phyloP scores from a whole-genome alignment of 2,113 vertebrate species.

The Symphodus melops region DNA sequence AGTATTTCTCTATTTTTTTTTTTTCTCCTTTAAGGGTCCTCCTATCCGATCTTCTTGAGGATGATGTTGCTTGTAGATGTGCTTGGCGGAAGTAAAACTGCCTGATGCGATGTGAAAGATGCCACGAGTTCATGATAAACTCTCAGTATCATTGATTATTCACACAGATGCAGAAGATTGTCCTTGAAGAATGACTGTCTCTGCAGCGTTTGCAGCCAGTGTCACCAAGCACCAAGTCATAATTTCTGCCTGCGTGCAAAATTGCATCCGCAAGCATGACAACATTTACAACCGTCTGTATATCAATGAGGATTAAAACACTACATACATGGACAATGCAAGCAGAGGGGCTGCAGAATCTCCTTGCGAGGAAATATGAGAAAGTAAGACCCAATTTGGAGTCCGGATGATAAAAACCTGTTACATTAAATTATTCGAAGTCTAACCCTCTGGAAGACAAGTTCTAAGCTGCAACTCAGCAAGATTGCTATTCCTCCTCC shows the following conservation, averaged over 20 bases:
- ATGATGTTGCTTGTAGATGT: slow-evolving; percentile 18
- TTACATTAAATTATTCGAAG: slow-evolving; percentile 64
- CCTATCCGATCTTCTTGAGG: slow-evolving; percentile 9
- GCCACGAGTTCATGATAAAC: slow-evolving; percentile 65
- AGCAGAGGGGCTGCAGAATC: slow-evolving; percentile 29
- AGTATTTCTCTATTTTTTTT: slow-evolving; percentile 53
- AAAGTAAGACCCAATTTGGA: slow-evolving; percentile 33
- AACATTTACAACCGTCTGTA: slow-evolving; percentile 62
- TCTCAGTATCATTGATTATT: slow-evolving; percentile 73
- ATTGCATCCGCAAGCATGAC: slow-evolving; percentile 74
- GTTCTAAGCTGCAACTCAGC: slow-evolving; percentile 73
- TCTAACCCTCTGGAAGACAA: slow-evolving; percentile 63
- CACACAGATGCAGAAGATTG: slow-evolving; percentile 60
- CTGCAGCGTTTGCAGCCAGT: slow-evolving; percentile 64
- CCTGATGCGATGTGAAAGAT: slow-evolving; percentile 27
- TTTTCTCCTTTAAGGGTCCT: slow-evolving; percentile 1
- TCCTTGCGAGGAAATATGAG: slow-evolving; percentile 31
- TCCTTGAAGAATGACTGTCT: slow-evolving; percentile 75
- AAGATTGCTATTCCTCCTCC: slow-evolving; percentile 63
- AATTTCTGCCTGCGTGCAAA: slow-evolving; percentile 69
- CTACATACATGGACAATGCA: slow-evolving; percentile 43
- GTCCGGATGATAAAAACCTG: slow-evolving; percentile 53
- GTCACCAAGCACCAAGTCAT: slow-evolving; percentile 70
- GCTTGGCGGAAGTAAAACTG: background rate
- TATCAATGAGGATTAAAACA: slow-evolving; percentile 70